Conservation (phyloP, 37 sponge, comb jelly and placozoan species). For the Petrosia ficiformis region DNA sequence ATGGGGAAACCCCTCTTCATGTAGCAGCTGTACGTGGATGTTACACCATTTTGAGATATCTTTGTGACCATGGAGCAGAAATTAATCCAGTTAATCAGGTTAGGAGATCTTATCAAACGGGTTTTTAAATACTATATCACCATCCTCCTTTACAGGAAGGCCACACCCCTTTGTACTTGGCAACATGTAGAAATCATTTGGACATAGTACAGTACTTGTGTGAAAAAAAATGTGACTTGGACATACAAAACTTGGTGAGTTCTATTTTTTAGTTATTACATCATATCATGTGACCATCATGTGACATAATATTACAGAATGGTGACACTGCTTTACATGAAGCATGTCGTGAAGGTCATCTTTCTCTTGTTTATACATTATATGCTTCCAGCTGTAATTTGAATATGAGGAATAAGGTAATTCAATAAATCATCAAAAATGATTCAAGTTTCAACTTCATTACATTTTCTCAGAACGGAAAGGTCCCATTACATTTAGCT, state of each 20-base stretch:
- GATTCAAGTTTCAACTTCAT: neutral
- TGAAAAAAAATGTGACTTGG: slow-evolving; percentile 40
- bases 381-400: slow-evolving; percentile 67
- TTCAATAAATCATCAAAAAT: neutral
- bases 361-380: slow-evolving; percentile 70
- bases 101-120: neutral
- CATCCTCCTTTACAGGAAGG: slow-evolving; percentile 56
- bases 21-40: slow-evolving; percentile 84
- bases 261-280: neutral
- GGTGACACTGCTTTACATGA: slow-evolving; percentile 79
- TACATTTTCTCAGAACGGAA: slow-evolving; percentile 44
- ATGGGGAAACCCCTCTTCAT: slow-evolving; percentile 78
- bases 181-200: slow-evolving; percentile 65
- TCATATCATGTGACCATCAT: neutral
- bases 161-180: slow-evolving; percentile 65
- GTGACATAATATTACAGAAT: slow-evolving; percentile 45
- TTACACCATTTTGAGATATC: slow-evolving; percentile 57
- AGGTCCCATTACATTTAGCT: slow-evolving; percentile 82
- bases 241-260: slow-evolving; percentile 52
- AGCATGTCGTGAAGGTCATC: slow-evolving; percentile 84
- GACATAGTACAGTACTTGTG: slow-evolving; percentile 88
- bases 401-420: slow-evolving; percentile 64
- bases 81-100: slow-evolving; percentile 67
- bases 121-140: neutral
- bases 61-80: slow-evolving; percentile 57